Evolutionary conservation across 2,113 vertebrate genomes (phyloP), one percentile per base, ranked within the genome.

Genomic region (Hymenochirus boettgeri): DNA sequence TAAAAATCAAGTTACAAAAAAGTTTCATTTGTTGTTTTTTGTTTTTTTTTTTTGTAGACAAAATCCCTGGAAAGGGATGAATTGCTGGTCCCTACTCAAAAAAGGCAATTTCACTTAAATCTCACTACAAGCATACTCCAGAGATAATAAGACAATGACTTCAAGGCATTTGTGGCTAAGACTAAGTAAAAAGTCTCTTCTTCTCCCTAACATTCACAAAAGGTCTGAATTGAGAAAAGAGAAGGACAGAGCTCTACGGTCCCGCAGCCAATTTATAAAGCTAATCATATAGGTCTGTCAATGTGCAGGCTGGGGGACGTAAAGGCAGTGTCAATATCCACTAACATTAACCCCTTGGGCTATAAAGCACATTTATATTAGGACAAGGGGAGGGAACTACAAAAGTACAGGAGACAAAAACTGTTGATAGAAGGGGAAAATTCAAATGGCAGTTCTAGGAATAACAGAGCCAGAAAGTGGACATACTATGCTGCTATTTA

Each of bases 111-210:
- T 47, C 3, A 2, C 47, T n/a, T n/a, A n/a, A n/a, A n/a, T 29
- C 29, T 89, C 90, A 80, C 86, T 93, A 96, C 92, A 93, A n/a
- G 90, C 90, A 76, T 79, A 72, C 84, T 86, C 82, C 82, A 82
- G 84, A 88, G 87, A 88, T 84, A 76, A 77, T 79, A 74, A 83
- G 81, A 88, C 87, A 90, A 88, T 79, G 85, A 89, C 93, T 80
- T 82, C 83, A 88, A 98, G 96, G 94, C 95, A 97, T 93, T 93
- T 90, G 90, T 90, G 94, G 94, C 91, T 92, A 91, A 79, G 56
- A 86, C 93, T 92, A 92, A 90, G 83, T 86, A 84, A 88, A 91
- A 81, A 73, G 79, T 82, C 88, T 70, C 0, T 73, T 73, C 79
- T 77, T 23, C 48, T 4, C 29, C 64, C 64, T 23, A 27, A 29